phyloP scores from a whole-genome alignment of 2,888 invertebrate species.

The Micropterix aruncella region DNA sequence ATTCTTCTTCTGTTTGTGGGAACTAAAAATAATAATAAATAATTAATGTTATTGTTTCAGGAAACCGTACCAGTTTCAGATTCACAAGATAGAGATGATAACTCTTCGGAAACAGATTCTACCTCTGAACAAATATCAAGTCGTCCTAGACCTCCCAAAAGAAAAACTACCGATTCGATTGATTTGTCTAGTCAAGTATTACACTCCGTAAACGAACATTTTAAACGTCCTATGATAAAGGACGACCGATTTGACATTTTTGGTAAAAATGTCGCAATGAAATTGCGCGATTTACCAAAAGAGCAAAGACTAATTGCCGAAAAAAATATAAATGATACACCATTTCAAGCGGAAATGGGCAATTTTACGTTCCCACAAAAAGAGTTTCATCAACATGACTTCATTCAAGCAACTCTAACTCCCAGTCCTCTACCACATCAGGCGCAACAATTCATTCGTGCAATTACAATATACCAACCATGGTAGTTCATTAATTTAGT shows the following conservation, averaged over 20 bases:
- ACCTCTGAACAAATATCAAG: neutral
- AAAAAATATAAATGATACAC: too few species aligned
- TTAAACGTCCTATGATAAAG: neutral
- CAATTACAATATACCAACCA: neutral
- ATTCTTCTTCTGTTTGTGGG: too few species aligned
- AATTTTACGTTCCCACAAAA: neutral
- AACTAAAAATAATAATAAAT: neutral
- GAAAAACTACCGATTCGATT: neutral
- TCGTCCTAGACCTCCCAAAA: neutral
- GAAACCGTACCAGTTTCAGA: neutral
- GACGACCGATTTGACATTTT: too few species aligned
- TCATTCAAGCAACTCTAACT: neutral
- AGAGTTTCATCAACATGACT: neutral
- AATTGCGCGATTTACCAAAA: constrained; percentile 1
- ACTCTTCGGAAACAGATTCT: neutral
- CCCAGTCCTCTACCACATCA: too few species aligned
- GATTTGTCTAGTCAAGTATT: neutral
- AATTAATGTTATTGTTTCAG: neutral
- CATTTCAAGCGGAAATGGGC: neutral
- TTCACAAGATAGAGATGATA: neutral
- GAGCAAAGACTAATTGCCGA: constrained; percentile 2
- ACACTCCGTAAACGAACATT: neutral
- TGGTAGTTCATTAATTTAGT: neutral
- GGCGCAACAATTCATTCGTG: too few species aligned
- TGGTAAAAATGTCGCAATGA: too few species aligned